Evolutionary conservation across 1,140 invertebrate species (phyloP), one percentile per base, ranked within the genome.

Genomic region (Musca domestica): DNA sequence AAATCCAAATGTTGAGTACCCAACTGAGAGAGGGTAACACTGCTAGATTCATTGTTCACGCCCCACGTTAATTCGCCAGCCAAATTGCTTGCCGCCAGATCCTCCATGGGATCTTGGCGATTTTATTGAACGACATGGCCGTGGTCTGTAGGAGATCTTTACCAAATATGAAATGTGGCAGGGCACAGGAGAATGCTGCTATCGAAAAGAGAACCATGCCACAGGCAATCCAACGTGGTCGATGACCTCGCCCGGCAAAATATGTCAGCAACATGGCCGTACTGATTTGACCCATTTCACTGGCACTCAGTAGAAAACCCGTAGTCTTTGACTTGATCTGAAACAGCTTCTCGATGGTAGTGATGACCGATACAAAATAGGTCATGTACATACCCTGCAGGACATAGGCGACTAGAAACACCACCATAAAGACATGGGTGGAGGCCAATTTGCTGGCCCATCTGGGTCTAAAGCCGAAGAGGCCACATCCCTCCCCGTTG

Each of bases 291-390:
- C 96, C 96, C 73, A 98, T 93, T 82, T 98, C 96, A 20, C 95
- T 96, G 10, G 95, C 94, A 66, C 93, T 95, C 85, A 98, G 90
- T 71, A 98, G 90, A 49, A 95, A 89, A 0, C 95, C 96, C 0
- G 95, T 97, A 6, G 95, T 95, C 80, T 94, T 95, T 64, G 94
- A 96, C 75, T 96, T 94, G 54, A 98, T 93, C 85, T 95, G 93
- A 81, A 96, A 98, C 34, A 98, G 85, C 84, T 98, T 98, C 83
- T 98, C 96, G 47, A 98, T 94, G 9, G 95, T 98, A 25, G 96
- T 98, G 76, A 98, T 95, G 66, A 96, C 94, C 75, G 93, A 95
- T 30, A 96, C 95, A 80, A 98, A 95, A 82, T 98, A 98, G 20
- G 94, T 96, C 82, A 93, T 93, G 80, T 93, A 96, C 91, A 96